A percentile compares a stretch with the other conserved stretches of the same genome.
Evolutionary conservation across 1,140 invertebrate genomes (phyloP).

Genomic region (Musca domestica): DNA sequence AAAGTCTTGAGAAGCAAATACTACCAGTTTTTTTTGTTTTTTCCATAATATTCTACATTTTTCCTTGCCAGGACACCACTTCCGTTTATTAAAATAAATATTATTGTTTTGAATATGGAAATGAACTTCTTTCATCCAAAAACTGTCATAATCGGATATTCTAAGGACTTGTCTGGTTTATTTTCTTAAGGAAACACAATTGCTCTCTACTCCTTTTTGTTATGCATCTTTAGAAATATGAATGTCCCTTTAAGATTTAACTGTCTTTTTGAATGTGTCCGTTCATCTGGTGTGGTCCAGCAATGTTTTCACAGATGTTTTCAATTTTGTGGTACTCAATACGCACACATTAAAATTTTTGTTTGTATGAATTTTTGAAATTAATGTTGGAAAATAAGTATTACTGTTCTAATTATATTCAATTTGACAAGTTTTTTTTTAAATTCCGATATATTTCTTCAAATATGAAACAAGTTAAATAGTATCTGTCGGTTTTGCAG

Average conservation of each 20-base stretch:
- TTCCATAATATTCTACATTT: background rate
- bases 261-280: background rate
- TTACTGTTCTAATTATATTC: no score
- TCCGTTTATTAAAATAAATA: conserved; percentile 9
- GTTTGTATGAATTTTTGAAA: no score
- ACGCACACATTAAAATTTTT: no score
- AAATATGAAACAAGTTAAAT: no score
- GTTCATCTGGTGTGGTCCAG: conserved; percentile 6
- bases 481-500: no score
- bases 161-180: background rate
- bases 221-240: background rate
- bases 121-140: background rate
- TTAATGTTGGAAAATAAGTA: no score
- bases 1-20: no score
- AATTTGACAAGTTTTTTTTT: no score
- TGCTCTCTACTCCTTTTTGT: background rate
- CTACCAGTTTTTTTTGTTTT: background rate
- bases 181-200: background rate
- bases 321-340: no score
- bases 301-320: background rate
- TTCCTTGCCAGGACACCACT: background rate
- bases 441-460: no score
- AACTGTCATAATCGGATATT: background rate
- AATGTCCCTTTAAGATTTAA: background rate
- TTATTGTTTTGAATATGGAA: background rate